phyloP scores from a whole-genome alignment of 1,140 invertebrate species.

The Himalopsyche phryganea region DNA sequence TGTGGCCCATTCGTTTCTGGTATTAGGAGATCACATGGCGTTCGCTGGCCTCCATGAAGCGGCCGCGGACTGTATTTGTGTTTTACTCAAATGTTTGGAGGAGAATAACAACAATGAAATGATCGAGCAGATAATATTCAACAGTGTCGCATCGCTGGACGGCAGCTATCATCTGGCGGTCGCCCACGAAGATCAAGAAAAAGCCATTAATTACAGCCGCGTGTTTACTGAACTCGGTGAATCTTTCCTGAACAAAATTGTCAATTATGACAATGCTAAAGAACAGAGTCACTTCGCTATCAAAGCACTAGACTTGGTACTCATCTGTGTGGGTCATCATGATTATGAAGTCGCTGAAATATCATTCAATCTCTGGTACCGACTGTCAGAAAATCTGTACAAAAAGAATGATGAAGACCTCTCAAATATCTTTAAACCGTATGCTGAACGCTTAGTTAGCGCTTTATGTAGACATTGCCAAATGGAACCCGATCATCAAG shows the following conservation, averaged over 20 bases:
- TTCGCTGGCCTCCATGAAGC: slow-evolving; percentile 78
- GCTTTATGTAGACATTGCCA: slow-evolving; percentile 60
- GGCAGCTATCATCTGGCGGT: slow-evolving; percentile 88
- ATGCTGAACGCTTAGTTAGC: slow-evolving; percentile 84
- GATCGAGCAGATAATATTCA: slow-evolving; percentile 77
- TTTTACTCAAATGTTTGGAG: slow-evolving; percentile 75
- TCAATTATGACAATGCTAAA: slow-evolving; percentile 51
- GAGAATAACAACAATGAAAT: slow-evolving; percentile 63
- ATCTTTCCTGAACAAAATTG: slow-evolving; percentile 82
- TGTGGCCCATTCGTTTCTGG: slow-evolving; percentile 65
- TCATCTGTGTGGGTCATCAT: slow-evolving; percentile 93
- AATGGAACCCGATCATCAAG: slow-evolving; percentile 60
- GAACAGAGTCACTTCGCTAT: slow-evolving; percentile 74
- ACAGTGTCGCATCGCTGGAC: slow-evolving; percentile 76
- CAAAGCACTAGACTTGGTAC: slow-evolving; percentile 81
- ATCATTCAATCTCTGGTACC: slow-evolving; percentile 96
- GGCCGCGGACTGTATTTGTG: slow-evolving; percentile 86
- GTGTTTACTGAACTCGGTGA: slow-evolving; percentile 95
- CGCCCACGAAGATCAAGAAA: slow-evolving; percentile 87
- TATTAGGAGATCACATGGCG: slow-evolving; percentile 62
- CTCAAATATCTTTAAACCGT: slow-evolving; percentile 79
- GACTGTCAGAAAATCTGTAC: slow-evolving; percentile 91
- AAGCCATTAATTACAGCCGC: slow-evolving; percentile 87
- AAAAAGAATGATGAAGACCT: slow-evolving; percentile 77
- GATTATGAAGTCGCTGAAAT: slow-evolving; percentile 98